Percentiles rank a stretch among this genome's conserved stretches.
These are phyloP conservation scores for Mormyrus hasselquistii DNA, from an alignment of 2,797 vertebrate species.

Conservation along the genomic window DNA sequence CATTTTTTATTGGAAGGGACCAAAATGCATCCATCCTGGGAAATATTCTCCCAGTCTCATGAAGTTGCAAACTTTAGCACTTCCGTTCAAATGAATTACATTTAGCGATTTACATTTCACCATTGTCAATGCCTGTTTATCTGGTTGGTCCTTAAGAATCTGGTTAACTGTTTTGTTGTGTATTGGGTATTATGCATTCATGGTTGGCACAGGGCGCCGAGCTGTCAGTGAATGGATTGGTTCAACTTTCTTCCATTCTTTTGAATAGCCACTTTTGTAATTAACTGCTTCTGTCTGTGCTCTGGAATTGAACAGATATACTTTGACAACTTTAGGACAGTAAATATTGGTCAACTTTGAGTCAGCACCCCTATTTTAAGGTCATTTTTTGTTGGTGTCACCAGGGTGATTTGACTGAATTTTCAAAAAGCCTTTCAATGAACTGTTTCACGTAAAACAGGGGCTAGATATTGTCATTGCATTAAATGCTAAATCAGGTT, in stretches of 20 bases:
- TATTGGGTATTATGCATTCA: neutral
- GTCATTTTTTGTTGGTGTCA: neutral
- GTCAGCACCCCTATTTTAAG: neutral
- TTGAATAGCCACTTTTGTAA: neutral
- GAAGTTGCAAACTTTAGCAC: neutral
- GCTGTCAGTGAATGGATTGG: neutral
- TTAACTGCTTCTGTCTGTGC: neutral
- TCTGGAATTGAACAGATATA: neutral
- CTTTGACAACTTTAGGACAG: neutral
- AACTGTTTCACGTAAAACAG: neutral
- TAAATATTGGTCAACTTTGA: neutral
- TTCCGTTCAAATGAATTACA: neutral
- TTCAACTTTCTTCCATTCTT: neutral
- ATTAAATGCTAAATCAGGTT: neutral
- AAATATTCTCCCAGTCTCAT: neutral
- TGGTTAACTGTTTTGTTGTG: neutral
- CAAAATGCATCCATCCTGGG: neutral
- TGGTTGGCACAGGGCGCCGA: neutral
- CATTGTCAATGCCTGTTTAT: neutral
- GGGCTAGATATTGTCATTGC: neutral
- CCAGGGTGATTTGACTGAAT: neutral
- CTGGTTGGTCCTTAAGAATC: neutral
- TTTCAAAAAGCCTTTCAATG: neutral
- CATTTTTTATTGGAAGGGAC: neutral
- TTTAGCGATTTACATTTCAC: neutral